A percentile compares a stretch with the other conserved stretches of the same genome.
phyloP scores from a whole-genome alignment of 1,140 invertebrate species.

The Probaryconus sp. region DNA sequence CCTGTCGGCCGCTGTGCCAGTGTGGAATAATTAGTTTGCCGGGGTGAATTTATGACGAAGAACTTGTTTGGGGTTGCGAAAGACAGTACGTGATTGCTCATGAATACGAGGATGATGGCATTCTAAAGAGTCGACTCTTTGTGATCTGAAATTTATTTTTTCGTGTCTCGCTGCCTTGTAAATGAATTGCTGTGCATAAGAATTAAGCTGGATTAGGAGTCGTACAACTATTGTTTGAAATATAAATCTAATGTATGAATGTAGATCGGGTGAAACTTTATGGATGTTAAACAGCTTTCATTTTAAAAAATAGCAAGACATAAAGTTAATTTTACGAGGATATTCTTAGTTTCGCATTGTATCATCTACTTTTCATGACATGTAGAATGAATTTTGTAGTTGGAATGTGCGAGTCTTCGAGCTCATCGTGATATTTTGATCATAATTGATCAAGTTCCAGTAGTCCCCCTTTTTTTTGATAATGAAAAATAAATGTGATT shows the following conservation, averaged over 20 bases:
- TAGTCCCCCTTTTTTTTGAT: too few relatives aligned
- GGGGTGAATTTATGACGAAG: constrained; percentile 68
- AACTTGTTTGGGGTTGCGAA: constrained; percentile 67
- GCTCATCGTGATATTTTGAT: too few relatives aligned
- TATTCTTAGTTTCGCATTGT: too few relatives aligned
- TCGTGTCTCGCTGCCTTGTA: constrained; percentile 14
- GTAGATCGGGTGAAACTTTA: constrained; percentile 13
- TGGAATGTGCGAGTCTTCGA: too few relatives aligned
- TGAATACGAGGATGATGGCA: constrained; percentile 46
- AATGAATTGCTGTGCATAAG: constrained; percentile 6
- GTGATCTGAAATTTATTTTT: constrained; percentile 6
- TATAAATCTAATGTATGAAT: constrained; percentile 9
- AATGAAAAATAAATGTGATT: too few relatives aligned
- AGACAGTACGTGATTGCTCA: constrained; percentile 61
- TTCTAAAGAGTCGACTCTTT: constrained; percentile 24
- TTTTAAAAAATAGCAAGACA: too few relatives aligned
- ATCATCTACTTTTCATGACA: too few relatives aligned
- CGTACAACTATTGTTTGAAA: constrained; percentile 19
- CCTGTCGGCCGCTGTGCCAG: constrained; percentile 54
- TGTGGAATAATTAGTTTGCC: constrained; percentile 71
- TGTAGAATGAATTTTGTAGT: too few relatives aligned
- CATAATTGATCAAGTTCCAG: too few relatives aligned
- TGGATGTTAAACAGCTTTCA: too few relatives aligned
- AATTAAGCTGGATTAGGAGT: constrained; percentile 9
- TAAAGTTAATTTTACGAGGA: too few relatives aligned